These are phyloP conservation scores for Mixornis gularis DNA, from an alignment of 2,113 vertebrate genomes.

Conservation along the genomic window DNA sequence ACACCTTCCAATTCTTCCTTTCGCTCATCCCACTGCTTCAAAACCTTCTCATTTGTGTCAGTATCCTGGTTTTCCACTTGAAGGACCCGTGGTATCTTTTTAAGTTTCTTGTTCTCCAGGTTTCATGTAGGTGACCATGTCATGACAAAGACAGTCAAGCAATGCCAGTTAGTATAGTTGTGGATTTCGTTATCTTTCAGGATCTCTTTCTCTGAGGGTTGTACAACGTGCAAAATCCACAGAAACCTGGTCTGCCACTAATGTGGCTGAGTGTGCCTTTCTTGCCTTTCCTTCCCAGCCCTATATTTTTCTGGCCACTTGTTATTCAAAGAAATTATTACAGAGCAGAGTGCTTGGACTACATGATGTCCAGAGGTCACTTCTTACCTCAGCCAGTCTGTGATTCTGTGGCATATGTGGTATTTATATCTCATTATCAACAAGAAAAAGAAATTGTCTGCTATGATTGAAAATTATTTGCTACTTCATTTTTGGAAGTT, in stretches of 20 bases:
- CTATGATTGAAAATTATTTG: neutral
- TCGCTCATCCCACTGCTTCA: neutral
- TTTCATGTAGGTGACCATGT: neutral
- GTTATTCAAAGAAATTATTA: neutral
- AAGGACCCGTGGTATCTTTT: neutral
- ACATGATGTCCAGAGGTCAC: neutral
- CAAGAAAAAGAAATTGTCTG: neutral
- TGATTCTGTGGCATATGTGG: neutral
- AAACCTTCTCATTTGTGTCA: neutral
- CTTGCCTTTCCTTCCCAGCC: neutral
- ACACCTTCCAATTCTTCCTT: neutral
- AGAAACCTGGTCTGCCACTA: neutral
- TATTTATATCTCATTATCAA: neutral
- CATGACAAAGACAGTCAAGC: neutral
- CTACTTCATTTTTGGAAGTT: neutral
- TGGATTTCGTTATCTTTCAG: neutral
- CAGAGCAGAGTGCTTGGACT: neutral
- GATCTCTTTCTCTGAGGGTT: neutral
- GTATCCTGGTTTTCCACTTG: fast-evolving
- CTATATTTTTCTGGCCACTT: neutral
- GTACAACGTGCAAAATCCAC: neutral
- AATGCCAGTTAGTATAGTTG: neutral
- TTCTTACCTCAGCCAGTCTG: neutral
- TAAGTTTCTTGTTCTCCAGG: neutral
- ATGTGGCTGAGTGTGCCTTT: neutral